Evolutionary conservation across 2,797 vertebrate species (phyloP), one percentile per base, ranked within the genome.

Genomic region (Coilia nasus): DNA sequence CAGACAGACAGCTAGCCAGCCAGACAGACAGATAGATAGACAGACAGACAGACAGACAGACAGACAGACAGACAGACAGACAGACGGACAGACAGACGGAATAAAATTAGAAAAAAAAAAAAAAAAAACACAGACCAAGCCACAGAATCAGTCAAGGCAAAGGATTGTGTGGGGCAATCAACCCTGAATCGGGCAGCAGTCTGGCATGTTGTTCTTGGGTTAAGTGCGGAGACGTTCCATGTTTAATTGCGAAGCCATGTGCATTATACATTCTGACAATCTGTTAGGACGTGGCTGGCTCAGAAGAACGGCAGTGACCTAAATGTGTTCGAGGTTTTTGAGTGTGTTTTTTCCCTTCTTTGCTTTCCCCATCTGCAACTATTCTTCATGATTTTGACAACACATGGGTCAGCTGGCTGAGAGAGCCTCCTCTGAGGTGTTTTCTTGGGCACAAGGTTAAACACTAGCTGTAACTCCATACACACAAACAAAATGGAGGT

Each of bases 191-290:
- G 17, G 12, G 5, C 9, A 12, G 9, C 11, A 28, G 25, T 23
- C 64, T 71, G 67, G 10, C 25, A 28, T 15, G 64, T 12, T 6
- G 7, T 25, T 19, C 2, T 41, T 6, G 67, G 28, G 19, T 41
- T 75, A 19, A 75, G 15, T 75, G 67, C 31, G 4, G 3, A 21
- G 64, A 31, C 64, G 28, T 0, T 35, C 15, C 64, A 71, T 71
- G 64, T 71, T 71, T 71, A 35, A 71, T 71, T 31, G 31, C 67
- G 4, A 75, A 28, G 35, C 14, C 67, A 75, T 41, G 35, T 19
- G 67, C 67, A 75, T 75, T 41, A 41, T 75, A 75, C 46, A 75
- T 75, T 41, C 14, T 71, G 64, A 71, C 64, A 41, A 75, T 67
- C 62, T 67, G 62, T 67, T 67, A 15, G 62, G 62, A 67, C 25